Base-by-base conservation (phyloP, 2,797 vertebrate species). In the Odontamblyopus lacepedii region DNA sequence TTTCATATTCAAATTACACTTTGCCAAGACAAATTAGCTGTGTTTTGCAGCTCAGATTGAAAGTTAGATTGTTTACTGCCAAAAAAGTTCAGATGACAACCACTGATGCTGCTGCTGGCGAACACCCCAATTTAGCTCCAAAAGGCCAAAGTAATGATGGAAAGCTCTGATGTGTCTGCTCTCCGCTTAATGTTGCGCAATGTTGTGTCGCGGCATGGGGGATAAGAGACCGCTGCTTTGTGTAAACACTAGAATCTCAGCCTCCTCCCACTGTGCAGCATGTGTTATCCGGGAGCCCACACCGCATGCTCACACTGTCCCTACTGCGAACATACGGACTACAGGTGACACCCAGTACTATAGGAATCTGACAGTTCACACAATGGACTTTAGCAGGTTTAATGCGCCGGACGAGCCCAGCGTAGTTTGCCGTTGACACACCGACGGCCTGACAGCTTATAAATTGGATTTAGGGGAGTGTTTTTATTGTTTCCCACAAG, bases 391-490 rank as follows among this genome's bases (percentile, higher is more conserved):
- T 81, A 85, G 86, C 82, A 72, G 79, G 72, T 88, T 89, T 90
- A 88, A 88, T 87, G 83, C 85, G 77, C 84, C 88, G 78, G 91
- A 86, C 76, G 84, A 76, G 61, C 85, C 83, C 82, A 51, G 75
- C 83, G 84, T 81, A 85, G 86, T 90, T 91, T 88, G 75, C 84
- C 76, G 73, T 63, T 69, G 88, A 91, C 83, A 85, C 83, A 87
- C 87, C 85, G 83, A 85, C 80, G 72, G 76, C 78, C 80, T 92
- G 90, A 91, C 92, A 91, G 85, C 84, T 91, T 92, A 88, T 92
- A 92, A 92, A 93, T 93, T 92, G 88, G 86, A 92, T 93, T 90
- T 88, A 89, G 85, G 83, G 70, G 77, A 88, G 73, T 84, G 76
- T 88, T 90, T 91, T 91, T 91, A 87, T 92, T 90, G 89, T 91